These are phyloP conservation scores for Siniperca obscura DNA, from an alignment of 2,797 vertebrate genomes.

Conservation along the genomic window DNA sequence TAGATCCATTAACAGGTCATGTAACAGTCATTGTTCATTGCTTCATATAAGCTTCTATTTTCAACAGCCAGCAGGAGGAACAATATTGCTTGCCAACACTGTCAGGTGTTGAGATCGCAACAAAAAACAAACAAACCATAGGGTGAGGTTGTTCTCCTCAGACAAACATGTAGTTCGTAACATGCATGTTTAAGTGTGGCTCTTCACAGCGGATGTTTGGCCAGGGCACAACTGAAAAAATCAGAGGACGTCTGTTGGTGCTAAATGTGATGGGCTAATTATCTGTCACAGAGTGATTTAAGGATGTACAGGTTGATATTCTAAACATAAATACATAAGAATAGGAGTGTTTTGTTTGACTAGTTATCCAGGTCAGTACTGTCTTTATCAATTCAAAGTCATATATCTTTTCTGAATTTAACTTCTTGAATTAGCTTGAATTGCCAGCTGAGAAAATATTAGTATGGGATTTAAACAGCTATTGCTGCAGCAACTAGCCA, in stretches of 20 bases:
- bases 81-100: conserved; percentile 67
- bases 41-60: conserved; percentile 85
- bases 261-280: conserved; percentile 17
- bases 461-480: conserved; percentile 4
- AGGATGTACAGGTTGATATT: conserved; percentile 3
- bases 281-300: conserved; percentile 26
- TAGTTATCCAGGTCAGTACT: conserved; percentile 11
- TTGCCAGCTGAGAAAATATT: conserved; percentile 41
- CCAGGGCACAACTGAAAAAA: conserved; percentile 23
- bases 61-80: conserved; percentile 76
- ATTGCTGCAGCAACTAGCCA: conserved; percentile 22
- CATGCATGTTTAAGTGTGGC: conserved; percentile 23
- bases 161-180: conserved; percentile 4
- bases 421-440: conserved; percentile 15
- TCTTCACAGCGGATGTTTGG: conserved; percentile 37
- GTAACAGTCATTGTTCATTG: conserved; percentile 88
- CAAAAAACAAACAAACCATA: conserved; percentile 70
- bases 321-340: conserved; percentile 27
- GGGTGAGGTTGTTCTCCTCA: conserved; percentile 69
- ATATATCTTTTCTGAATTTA: conserved; percentile 21
- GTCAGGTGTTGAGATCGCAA: conserved; percentile 71
- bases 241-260: conserved; percentile 7
- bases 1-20: conserved; percentile 87
- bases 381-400: neutral
- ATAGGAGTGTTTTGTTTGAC: neutral